Evolutionary conservation across 2,113 vertebrate genomes (phyloP), one percentile per base, ranked within the genome.

Genomic region (Leucoraja erinaceus): DNA sequence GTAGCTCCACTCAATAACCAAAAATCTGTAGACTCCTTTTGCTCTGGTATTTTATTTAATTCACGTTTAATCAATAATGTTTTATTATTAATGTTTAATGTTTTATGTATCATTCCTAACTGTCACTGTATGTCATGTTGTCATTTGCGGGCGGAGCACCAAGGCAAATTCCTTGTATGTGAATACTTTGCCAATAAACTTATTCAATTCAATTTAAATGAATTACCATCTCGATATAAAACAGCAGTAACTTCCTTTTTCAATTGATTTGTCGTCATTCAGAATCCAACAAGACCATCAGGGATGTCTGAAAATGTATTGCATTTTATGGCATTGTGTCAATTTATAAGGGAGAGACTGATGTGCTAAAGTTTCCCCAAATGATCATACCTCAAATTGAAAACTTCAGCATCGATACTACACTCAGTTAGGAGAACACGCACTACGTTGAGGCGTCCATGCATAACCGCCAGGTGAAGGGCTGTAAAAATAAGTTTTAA

Each of bases 391-490:
- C 99, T 97, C 93, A 99, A 95, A 93, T 99, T 99, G 95, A 99
- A 99, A 94, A 98, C 98, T 95, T 99, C 99, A 0, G 99, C 99
- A 54, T 99, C 98, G 28, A 99, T 96, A 59, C 97, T 99, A 94
- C 98, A 98, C 95, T 99, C 99, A 0, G 98, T 99, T 95, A 99
- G 98, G 76, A 99, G 98, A 93, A 96, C 95, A 68, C 99, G 96
- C 94, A 99, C 98, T 74, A 98, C 99, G 95, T 97, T 99, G 94
- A 99, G 97, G 28, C 99, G 98, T 5, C 97, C 98, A 0, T 99
- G 98, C 98, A 99, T 99, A 95, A 99, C 98, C 9, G 99, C 98
- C 72, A 99, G 97, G 91, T 99, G 99, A 93, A 99, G 97, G 94
- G 98, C 99, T 99, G 95, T 12, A 66, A 92, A 94, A 54, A 81